Conservation (phyloP, 2,113 vertebrate species). For the Chrysemys picta region DNA sequence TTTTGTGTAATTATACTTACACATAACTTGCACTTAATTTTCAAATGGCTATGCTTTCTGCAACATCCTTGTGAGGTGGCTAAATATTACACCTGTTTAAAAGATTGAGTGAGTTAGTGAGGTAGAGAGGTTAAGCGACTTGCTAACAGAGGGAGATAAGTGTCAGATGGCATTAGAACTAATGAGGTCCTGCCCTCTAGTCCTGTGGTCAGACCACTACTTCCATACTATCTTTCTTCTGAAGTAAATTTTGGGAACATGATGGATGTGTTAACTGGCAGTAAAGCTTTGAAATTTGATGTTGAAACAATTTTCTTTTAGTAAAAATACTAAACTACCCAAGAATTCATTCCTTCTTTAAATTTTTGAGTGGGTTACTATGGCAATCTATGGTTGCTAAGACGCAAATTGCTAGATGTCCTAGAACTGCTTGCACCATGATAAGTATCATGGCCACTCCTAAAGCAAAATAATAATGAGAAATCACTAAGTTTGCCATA, state of each 20-base stretch:
- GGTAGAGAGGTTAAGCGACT: not conserved
- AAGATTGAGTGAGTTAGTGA: not conserved
- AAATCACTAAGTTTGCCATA: not conserved
- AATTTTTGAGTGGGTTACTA: conserved; percentile 27
- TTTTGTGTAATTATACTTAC: not conserved
- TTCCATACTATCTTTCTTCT: not conserved
- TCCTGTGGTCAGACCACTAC: not conserved
- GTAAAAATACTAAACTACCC: not conserved
- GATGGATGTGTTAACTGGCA: not conserved
- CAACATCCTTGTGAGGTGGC: not conserved
- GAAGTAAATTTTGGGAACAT: not conserved
- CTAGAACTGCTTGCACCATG: not conserved
- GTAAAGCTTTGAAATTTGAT: not conserved
- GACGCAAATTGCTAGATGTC: conserved; percentile 31
- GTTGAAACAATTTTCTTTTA: not conserved
- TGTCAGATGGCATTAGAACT: not conserved
- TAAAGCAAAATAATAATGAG: not conserved
- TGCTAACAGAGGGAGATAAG: not conserved
- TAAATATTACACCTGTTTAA: too few relatives aligned
- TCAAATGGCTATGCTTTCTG: not conserved
- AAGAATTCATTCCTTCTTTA: conserved; percentile 1
- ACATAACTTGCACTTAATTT: not conserved
- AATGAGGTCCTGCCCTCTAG: not conserved
- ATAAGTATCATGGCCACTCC: conserved; percentile 33
- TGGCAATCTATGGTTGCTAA: conserved; percentile 49